Base-by-base conservation (phyloP, 1,140 invertebrate species). In the Rhynchophorus ferrugineus region DNA sequence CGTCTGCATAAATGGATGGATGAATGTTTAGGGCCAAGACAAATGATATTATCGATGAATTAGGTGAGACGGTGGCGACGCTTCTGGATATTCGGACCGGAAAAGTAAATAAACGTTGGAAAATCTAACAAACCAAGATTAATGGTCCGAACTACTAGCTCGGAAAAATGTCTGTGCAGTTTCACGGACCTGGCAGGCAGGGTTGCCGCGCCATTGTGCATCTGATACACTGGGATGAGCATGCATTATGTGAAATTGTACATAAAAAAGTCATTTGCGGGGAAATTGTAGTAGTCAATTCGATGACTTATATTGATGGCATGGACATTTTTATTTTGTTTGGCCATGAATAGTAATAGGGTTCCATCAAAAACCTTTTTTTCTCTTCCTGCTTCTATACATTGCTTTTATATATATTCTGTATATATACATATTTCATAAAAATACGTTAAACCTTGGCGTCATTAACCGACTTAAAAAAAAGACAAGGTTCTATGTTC, bases 31-130 rank as follows among this genome's bases (percentile, higher is more conserved):
- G n/a, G 54, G 24, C 54, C 57, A 59, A 63, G 61, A 64, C 60
- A 64, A 64, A 64, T 64, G 62, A 61, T 56, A 64, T 62, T 62
- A 62, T 61, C 55, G 59, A 60, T 62, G 62, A 59, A 62, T 63
- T 63, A 63, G 62, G 57, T 64, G n/a, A 59, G 60, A 39, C 58
- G 54, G 37, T 49, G 48, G 50, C 44, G 44, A 14, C 8, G 48
- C 49, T 45, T 44, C 42, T 44, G 1, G 44, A 51, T 56, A 59
- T 45, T 54, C 53, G 61, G 59, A 62, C 61, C 61, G 59, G 60
- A 61, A 63, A 59, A 63, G 52, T 63, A 59, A 60, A 59, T 59
- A 64, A 54, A 59, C 47, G 44, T 44, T 57, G 49, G 45, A 51
- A 59, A 62, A 59, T 49, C 43, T 58, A 63, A 59, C 59, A 62